Base-by-base conservation (phyloP, 2,113 vertebrate genomes). In the Zosterops borbonicus region DNA sequence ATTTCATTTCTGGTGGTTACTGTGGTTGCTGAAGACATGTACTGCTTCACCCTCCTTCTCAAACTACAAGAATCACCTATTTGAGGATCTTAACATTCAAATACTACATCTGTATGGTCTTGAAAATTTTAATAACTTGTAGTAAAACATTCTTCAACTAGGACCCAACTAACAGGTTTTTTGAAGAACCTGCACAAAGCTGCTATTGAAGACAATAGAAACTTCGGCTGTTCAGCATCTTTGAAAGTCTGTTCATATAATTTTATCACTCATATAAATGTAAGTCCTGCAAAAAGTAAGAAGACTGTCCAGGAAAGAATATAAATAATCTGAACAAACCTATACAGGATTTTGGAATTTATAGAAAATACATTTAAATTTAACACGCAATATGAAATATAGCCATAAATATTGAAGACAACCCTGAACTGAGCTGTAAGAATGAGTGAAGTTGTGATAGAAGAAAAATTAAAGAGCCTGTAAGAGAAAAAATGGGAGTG, bases 341-440 rank as follows among this genome's bases (percentile, higher is more conserved):
- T 89, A 42, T 64, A 65, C 64, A 92, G 55, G 92, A 50, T 93
- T 96, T 56, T 27, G 67, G 78, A 95, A 91, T 89, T 94, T 96
- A 96, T 77, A 95, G 83, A 93, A 96, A 97, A 93, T 65, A 65
- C 52, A 87, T 92, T 97, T 94, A 92, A 92, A 96, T 96, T 93
- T 94, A 89, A 77, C 53, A 90, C 83, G 55, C 25, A 52, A 60
- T 39, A 63, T 92, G 82, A 80, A 97, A 84, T 93, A 90, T 28
- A 95, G 44, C 42, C 68, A 87, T 83, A 56, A 89, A 97, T 86
- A 62, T 49, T 67, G 59, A 50, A 65, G 37, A 69, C 11, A 84
- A 65, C 55, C 17, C 46, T 68, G 89, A 84, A 58, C 87, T 82
- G 70, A 94, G 69, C 58, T 87, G n/a, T 59, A 97, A 88, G 95